Evolutionary conservation across 2,113 vertebrate genomes (phyloP).

Genomic region (Sus scrofa): DNA sequence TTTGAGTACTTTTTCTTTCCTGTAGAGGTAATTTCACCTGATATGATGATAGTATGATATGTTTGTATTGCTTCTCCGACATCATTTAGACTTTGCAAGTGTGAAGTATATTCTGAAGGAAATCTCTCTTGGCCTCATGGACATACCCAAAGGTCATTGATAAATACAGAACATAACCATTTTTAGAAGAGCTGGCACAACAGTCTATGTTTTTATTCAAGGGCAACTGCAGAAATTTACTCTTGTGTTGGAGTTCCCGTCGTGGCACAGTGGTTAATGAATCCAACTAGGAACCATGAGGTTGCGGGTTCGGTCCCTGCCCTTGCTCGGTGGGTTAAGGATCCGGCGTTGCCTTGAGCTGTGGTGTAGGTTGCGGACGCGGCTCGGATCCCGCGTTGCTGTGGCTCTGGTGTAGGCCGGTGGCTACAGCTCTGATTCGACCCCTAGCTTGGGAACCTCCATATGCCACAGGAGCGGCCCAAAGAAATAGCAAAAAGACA

Average conservation of each 20-base stretch:
- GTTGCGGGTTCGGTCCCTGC: too few species aligned
- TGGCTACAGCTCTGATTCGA: too few species aligned
- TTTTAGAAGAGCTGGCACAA: neutral
- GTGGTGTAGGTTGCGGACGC: too few species aligned
- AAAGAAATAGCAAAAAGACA: too few species aligned
- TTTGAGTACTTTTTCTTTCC: neutral
- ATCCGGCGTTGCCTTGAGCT: too few species aligned
- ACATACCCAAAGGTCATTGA: neutral
- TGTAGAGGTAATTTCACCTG: slow-evolving; percentile 21
- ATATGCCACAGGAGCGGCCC: too few species aligned
- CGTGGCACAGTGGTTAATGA: too few species aligned
- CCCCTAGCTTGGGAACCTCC: too few species aligned
- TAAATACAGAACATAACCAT: neutral
- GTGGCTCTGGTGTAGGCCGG: too few species aligned
- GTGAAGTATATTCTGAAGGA: neutral
- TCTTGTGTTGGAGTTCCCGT: slow-evolving; percentile 42
- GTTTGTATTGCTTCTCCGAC: slow-evolving; percentile 22
- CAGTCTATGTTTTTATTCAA: neutral
- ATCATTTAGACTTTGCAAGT: slow-evolving; percentile 37
- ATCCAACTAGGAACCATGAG: too few species aligned
- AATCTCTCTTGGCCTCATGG: neutral
- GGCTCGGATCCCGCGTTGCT: too few species aligned
- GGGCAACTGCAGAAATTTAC: neutral
- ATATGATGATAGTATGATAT: neutral
- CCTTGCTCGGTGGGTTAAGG: too few species aligned